Evolutionary conservation across 2,888 invertebrate genomes (phyloP), one percentile per base, ranked within the genome.

Genomic region (Stenodema calcarata): DNA sequence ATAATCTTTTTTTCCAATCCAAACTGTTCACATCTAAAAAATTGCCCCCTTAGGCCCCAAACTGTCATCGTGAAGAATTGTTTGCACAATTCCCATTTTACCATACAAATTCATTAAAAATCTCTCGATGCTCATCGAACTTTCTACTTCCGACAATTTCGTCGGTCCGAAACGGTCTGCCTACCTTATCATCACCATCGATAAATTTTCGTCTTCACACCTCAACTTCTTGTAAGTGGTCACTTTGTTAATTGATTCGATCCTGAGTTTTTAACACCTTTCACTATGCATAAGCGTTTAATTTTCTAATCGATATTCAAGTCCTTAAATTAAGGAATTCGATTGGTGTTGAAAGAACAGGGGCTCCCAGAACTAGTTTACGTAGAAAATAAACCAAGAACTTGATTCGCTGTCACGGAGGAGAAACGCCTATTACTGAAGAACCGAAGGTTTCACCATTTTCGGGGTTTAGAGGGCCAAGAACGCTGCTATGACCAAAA

Each of bases 251-350:
- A 84, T 84, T 84, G 84, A 84, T 84, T 84, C 84, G 73, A 27
- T 70, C 75, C 42, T 16, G 75, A 47, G 47, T 84, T 84, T 84
- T 84, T 84, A 84, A 84, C 84, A 84, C 84, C 84, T 84, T 84
- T 84, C 84, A 84, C 84, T 84, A 84, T 84, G 73, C 84, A 84
- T 84, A 84, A 84, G 73, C 84, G 84, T 84, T 84, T 84, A 84
- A 84, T 84, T 84, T 83, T 84, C 84, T 73, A 70, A 84, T 84
- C 84, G 84, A 84, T 75, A 84, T 84, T 84, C 84, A 84, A 84
- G 84, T 18, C 75, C 84, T 30, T 70, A 84, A 73, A 70, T 73
- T 70, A 75, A 84, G 84, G 84, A 84, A 73, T 84, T 84, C 75
- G 84, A 84, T 84, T 84, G 84, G 84, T 84, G 84, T 73, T 84